A percentile compares a stretch with the other conserved stretches of the same genome.
Conservation (phyloP, 1,140 invertebrate species). For the Semibalanus balanoides region DNA sequence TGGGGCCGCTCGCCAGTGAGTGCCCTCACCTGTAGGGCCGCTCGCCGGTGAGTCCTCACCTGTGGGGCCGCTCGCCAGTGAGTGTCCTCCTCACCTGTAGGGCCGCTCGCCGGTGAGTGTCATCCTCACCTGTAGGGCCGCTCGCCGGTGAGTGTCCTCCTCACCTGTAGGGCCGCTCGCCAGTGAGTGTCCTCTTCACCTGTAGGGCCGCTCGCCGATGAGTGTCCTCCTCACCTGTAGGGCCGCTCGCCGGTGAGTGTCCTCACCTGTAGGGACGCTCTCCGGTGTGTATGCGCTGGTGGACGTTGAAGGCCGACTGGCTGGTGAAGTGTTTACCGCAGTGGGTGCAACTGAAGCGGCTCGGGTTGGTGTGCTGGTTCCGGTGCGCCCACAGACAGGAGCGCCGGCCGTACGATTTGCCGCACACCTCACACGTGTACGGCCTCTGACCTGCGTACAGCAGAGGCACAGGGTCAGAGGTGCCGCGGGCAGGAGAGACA, state of each 20-base stretch:
- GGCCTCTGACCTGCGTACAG: constrained; percentile 21
- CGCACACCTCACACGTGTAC: constrained; percentile 21
- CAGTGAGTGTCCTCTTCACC: no score
- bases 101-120: no score
- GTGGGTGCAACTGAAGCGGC: constrained; percentile 19
- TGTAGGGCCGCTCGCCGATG: no score
- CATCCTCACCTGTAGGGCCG: no score
- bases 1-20: not conserved
- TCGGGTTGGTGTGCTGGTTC: constrained; percentile 28
- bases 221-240: no score
- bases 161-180: no score
- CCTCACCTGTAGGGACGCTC: constrained; percentile 30
- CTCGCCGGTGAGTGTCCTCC: no score
- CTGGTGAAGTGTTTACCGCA: constrained; percentile 38
- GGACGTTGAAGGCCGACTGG: constrained; percentile 47
- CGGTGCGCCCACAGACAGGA: constrained; percentile 25
- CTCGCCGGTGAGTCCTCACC: constrained; percentile 45
- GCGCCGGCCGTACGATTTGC: constrained; percentile 24
- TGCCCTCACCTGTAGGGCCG: constrained; percentile 28
- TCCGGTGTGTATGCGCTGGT: constrained; percentile 44
- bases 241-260: not conserved
- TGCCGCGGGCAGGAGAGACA: no score
- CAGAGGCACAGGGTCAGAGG: constrained; percentile 14
- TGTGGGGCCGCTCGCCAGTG: no score
- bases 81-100: no score